Base-by-base conservation (phyloP, 2,113 vertebrate species). In the Crotalus viridis region DNA sequence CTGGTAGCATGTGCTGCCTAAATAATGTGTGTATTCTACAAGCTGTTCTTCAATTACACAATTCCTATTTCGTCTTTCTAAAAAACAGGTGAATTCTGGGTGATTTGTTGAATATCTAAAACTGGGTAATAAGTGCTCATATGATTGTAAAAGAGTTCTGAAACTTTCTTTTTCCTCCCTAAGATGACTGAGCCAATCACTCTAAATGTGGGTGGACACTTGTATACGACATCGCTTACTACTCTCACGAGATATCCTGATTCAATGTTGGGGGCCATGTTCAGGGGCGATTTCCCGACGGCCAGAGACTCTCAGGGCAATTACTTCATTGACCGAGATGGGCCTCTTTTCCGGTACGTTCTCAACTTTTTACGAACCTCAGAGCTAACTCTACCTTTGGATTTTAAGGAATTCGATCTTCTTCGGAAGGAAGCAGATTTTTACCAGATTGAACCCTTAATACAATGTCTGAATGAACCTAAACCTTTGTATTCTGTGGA, bases 401-500 rank as follows among this genome's bases (percentile, higher is more conserved):
- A 98, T 96, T 98, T 99, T 96, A 98, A 98, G 96, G 98, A 99
- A 96, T 98, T 98, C 0, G 98, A 99, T 92, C 97, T 99, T 19
- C 98, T 99, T 91, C 97, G 98, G 64, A 98, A 98, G 95, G 98
- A 99, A 97, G 98, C 98, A 0, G 98, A 99, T 94, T 99, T 99
- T 96, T 99, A 98, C 93, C 98, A 99, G 97, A 99, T 98, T 0
- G 98, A 99, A 28, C 98, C 98, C 3, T 95, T 98, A 87, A 98
- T 99, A 95, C 99, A 99, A 92, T 99, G 98, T 98, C 98, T 99
- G 88, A 98, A 97, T 48, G 99, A 99, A 94, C 99, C 99, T 87
- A 99, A 99, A 97, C 99, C 99, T 0, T 97, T 99, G 95, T 99
- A 99, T 97, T 98, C 99, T 0, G 94, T 99, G 94, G 99, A 99